phyloP scores from a whole-genome alignment of 2,888 invertebrate species.

The Tinea trinotella region DNA sequence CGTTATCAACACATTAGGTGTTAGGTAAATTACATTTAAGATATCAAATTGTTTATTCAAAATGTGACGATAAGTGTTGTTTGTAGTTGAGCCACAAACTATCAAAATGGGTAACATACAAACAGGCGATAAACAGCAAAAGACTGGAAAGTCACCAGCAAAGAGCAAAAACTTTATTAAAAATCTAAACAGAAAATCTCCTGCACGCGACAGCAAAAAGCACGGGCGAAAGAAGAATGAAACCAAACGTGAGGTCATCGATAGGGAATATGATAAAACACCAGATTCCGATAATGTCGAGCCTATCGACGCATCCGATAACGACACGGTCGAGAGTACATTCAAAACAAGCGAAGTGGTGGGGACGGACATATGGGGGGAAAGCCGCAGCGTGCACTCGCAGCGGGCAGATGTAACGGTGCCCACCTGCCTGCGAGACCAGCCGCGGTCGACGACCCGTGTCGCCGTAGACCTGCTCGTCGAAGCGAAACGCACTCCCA shows the following conservation, averaged over 20 bases:
- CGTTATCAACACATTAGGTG: background rate
- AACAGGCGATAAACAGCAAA: constrained; percentile 62
- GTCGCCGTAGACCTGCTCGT: constrained; percentile 34
- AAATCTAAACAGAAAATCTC: constrained; percentile 58
- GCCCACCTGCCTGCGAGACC: constrained; percentile 61
- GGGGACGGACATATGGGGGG: constrained; percentile 31
- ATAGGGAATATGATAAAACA: constrained; percentile 58
- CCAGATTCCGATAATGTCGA: constrained; percentile 65
- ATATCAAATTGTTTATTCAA: constrained; percentile 4
- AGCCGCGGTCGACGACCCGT: constrained; percentile 36
- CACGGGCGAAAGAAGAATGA: constrained; percentile 55
- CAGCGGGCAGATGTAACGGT: constrained; percentile 57
- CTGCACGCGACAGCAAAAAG: constrained; percentile 55
- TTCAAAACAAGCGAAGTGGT: constrained; percentile 37
- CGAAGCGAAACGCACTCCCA: constrained; percentile 40
- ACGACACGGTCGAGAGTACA: constrained; percentile 38
- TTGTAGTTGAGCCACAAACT: too few relatives aligned
- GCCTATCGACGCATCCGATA: constrained; percentile 58
- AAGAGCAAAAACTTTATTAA: constrained; percentile 72
- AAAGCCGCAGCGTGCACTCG: constrained; percentile 33
- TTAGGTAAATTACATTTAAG: background rate
- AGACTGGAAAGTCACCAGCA: constrained; percentile 69
- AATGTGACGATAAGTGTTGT: background rate
- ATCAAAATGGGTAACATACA: constrained; percentile 71
- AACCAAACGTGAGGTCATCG: constrained; percentile 46